A percentile compares a stretch with the other conserved stretches of the same genome.
Conservation (phyloP, 2,888 invertebrate species). For the Andrena camellia region DNA sequence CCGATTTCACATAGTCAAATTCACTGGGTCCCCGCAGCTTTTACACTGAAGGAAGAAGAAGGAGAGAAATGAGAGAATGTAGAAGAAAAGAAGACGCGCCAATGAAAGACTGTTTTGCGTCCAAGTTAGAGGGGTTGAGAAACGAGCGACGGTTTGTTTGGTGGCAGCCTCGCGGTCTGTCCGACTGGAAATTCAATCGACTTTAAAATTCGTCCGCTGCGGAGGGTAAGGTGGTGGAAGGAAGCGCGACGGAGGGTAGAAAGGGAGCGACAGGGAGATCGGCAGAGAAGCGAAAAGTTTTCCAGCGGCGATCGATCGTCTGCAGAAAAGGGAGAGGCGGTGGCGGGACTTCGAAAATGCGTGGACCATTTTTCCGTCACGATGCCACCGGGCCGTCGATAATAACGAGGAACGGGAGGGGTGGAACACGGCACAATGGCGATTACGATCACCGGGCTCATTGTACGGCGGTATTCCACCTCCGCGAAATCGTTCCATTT, state of each 20-base stretch:
- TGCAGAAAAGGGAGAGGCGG: slow-evolving; percentile 47
- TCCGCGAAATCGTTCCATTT: slow-evolving; percentile 64
- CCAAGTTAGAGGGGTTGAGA: slow-evolving; percentile 42
- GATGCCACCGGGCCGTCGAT: slow-evolving; percentile 66
- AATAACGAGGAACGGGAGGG: slow-evolving; percentile 67
- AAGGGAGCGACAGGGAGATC: slow-evolving; percentile 44
- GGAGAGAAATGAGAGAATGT: not conserved
- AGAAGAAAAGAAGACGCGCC: not conserved
- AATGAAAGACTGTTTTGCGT: slow-evolving; percentile 34
- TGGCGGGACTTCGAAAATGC: slow-evolving; percentile 71
- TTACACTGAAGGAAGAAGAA: not conserved
- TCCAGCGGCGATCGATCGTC: slow-evolving; percentile 61
- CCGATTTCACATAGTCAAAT: not conserved
- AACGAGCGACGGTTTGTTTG: slow-evolving; percentile 47
- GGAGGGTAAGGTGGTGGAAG: slow-evolving; percentile 34
- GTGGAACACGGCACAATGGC: slow-evolving; percentile 73
- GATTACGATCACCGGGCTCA: slow-evolving; percentile 73
- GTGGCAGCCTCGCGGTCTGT: slow-evolving; percentile 48
- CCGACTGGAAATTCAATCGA: slow-evolving; percentile 67
- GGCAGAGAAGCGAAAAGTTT: slow-evolving; percentile 52
- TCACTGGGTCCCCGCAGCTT: not conserved
- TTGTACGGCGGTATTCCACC: slow-evolving; percentile 70
- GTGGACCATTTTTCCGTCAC: slow-evolving; percentile 75
- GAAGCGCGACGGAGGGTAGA: slow-evolving; percentile 8
- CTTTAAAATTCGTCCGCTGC: slow-evolving; percentile 64